A percentile compares a stretch with the other conserved stretches of the same genome.
Evolutionary conservation across 92 coral and sea anemone species (phyloP).

Genomic region (Palythoa grandiflora): DNA sequence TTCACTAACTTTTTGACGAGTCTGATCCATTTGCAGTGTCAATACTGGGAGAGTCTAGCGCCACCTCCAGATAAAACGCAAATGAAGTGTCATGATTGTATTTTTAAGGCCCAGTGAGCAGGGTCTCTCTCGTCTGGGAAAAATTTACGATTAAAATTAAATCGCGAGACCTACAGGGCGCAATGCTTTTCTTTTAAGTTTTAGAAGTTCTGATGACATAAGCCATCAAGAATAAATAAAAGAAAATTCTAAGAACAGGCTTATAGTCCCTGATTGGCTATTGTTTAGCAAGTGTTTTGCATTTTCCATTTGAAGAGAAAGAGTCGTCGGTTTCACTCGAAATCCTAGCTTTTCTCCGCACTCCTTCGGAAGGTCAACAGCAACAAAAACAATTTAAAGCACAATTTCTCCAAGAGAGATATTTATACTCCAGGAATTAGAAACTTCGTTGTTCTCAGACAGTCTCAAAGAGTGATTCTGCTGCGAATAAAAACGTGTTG

Average conservation of each 20-base stretch:
- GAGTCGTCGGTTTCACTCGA: neutral
- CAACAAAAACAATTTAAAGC: conserved; percentile 26
- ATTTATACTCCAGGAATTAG: conserved; percentile 52
- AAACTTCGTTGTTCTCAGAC: conserved; percentile 60
- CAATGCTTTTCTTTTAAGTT: conserved; percentile 8
- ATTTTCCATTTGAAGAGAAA: conserved; percentile 17
- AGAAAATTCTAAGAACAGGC: neutral
- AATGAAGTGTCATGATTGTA: conserved; percentile 4
- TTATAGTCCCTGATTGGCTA: conserved; percentile 36
- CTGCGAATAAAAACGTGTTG: conserved; percentile 77
- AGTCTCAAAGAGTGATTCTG: conserved; percentile 64
- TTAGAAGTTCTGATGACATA: neutral
- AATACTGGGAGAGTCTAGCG: conserved; percentile 31
- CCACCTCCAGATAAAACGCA: conserved; percentile 32
- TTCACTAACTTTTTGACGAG: conserved; percentile 34
- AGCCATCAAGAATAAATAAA: conserved; percentile 34
- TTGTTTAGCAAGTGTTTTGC: conserved; percentile 33
- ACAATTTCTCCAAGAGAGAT: conserved; percentile 49
- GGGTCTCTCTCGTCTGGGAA: neutral
- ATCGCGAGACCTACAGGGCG: neutral
- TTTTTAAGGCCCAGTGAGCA: conserved; percentile 27
- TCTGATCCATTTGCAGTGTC: conserved; percentile 49
- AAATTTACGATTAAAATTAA: neutral
- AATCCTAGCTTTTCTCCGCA: neutral
- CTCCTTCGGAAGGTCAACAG: conserved; percentile 14